Percentiles rank a stretch among this genome's conserved stretches.
Conservation (phyloP, 2,888 invertebrate species). For the Papilio protenor region DNA sequence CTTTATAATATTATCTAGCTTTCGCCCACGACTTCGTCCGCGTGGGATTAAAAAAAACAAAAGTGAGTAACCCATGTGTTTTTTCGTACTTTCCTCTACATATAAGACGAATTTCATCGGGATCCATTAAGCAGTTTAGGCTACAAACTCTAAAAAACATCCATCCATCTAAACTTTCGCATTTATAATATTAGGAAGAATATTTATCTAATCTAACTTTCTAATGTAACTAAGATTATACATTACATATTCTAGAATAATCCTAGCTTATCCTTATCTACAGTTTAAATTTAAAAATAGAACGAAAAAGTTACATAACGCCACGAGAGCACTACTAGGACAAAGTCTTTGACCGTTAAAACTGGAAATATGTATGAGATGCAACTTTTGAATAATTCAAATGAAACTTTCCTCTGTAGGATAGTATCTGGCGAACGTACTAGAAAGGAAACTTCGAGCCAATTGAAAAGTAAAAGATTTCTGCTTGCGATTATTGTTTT, state of each 20-base stretch:
- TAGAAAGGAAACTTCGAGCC: neutral
- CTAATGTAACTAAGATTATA: neutral
- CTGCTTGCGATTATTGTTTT: neutral
- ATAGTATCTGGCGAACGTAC: neutral
- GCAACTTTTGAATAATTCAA: constrained; percentile 13
- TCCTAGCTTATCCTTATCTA: neutral
- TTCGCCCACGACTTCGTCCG: no score
- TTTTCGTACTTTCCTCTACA: no score
- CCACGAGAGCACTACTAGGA: neutral
- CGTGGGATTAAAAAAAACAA: no score
- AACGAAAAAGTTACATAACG: constrained; percentile 1
- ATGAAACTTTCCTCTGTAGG: neutral
- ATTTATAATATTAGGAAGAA: neutral
- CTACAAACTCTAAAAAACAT: no score
- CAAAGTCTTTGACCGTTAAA: constrained; percentile 21
- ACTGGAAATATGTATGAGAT: constrained; percentile 11
- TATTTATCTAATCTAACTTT: no score
- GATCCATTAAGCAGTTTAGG: no score
- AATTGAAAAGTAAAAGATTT: neutral
- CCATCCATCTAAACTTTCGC: no score
- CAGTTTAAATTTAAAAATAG: neutral
- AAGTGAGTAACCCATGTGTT: no score
- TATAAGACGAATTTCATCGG: no score
- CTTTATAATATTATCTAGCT: no score
- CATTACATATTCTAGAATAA: neutral